Percentiles rank a stretch among this genome's conserved stretches.
Evolutionary conservation across 2,888 invertebrate genomes (phyloP).

Genomic region (Rugalucina vietnamica): DNA sequence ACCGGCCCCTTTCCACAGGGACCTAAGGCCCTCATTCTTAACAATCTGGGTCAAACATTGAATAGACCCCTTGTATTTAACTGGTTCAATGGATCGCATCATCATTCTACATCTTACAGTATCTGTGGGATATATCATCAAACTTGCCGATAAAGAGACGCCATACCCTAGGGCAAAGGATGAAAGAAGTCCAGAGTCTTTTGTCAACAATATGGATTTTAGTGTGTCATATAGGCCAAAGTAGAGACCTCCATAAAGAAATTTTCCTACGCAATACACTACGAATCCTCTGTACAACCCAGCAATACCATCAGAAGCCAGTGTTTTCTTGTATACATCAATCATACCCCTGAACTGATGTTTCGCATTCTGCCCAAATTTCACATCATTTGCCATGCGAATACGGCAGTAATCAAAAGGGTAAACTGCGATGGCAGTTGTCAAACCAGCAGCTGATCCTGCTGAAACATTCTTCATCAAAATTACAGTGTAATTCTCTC

Average conservation of each 20-base stretch:
- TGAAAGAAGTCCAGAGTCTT: slow-evolving; percentile 58
- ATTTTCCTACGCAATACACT: slow-evolving; percentile 82
- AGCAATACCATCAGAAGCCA: slow-evolving; percentile 79
- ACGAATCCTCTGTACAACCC: slow-evolving; percentile 84
- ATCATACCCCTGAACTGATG: slow-evolving; percentile 95
- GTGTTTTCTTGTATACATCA: slow-evolving; percentile 81
- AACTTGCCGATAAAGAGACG: background rate
- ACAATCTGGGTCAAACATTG: background rate
- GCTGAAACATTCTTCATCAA: slow-evolving; percentile 90
- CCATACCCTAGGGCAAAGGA: background rate
- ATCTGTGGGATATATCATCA: background rate
- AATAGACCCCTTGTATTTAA: no score
- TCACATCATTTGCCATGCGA: slow-evolving; percentile 81
- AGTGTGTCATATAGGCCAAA: slow-evolving; percentile 83
- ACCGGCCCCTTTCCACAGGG: background rate
- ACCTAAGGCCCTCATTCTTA: background rate
- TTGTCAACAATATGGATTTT: slow-evolving; percentile 80
- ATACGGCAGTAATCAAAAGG: slow-evolving; percentile 82
- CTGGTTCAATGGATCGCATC: background rate
- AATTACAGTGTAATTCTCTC: slow-evolving; percentile 72
- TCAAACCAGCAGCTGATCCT: slow-evolving; percentile 81
- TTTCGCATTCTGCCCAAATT: slow-evolving; percentile 75
- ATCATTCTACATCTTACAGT: background rate
- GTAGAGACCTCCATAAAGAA: slow-evolving; percentile 83
- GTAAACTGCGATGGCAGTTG: slow-evolving; percentile 81